Conservation (phyloP, 1,140 invertebrate genomes). For the Palaemon carinicauda region DNA sequence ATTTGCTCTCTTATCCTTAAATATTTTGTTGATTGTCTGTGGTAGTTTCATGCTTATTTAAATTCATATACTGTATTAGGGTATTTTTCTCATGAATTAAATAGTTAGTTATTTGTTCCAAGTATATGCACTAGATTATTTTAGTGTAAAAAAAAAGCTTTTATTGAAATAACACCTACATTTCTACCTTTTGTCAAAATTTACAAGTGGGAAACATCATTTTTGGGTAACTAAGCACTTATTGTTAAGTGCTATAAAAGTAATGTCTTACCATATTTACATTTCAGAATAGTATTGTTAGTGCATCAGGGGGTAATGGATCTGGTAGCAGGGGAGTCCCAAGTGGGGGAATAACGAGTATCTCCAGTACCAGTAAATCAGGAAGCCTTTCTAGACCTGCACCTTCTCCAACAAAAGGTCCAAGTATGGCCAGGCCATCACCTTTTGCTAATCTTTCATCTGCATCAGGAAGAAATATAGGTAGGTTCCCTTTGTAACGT, state of each 20-base stretch:
- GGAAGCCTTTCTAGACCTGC: slow-evolving; percentile 29
- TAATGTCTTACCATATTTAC: not conserved
- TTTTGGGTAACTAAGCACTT: not conserved
- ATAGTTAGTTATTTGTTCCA: not conserved
- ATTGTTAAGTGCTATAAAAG: not conserved
- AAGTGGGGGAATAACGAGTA: slow-evolving; percentile 35
- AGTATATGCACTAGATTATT: too few species aligned
- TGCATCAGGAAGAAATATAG: slow-evolving; percentile 48
- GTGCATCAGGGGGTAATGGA: slow-evolving; percentile 7
- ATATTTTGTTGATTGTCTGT: not conserved
- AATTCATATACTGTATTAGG: not conserved
- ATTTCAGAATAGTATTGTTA: slow-evolving; percentile 18
- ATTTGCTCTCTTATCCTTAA: not conserved
- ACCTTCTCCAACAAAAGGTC: slow-evolving; percentile 47
- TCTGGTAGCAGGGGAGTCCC: slow-evolving; percentile 9
- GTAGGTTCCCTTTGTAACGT: not conserved
- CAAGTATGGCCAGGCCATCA: slow-evolving; percentile 35
- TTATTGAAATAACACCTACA: not conserved
- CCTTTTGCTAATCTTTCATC: slow-evolving; percentile 56
- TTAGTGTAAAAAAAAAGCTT: not conserved
- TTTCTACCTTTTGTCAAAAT: too few species aligned
- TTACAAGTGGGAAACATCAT: not conserved
- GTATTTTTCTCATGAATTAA: not conserved
- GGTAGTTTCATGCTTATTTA: not conserved
- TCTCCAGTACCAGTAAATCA: slow-evolving; percentile 2